Evolutionary conservation across 2,797 vertebrate species (phyloP).

Genomic region (Morelia viridis): DNA sequence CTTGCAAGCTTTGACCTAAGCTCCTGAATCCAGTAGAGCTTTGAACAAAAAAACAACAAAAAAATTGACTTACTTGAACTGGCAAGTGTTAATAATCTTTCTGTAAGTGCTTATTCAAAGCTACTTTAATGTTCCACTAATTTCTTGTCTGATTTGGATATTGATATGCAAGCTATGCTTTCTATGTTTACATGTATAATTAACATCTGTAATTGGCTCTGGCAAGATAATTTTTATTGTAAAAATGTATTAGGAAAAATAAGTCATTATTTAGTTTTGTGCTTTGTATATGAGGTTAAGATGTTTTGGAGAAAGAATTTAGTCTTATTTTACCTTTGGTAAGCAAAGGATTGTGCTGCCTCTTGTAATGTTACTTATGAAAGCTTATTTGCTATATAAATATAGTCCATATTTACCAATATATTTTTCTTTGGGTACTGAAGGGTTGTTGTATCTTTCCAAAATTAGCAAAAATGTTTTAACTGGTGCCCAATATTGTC

Average conservation of each 20-base stretch:
- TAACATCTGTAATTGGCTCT: not conserved
- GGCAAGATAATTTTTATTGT: not conserved
- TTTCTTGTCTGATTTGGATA: not conserved
- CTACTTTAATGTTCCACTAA: not conserved
- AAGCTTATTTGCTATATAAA: not conserved
- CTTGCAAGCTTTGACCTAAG: not conserved
- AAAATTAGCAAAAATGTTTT: not conserved
- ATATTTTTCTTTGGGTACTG: not conserved
- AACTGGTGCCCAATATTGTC: not conserved
- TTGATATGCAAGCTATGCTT: not conserved
- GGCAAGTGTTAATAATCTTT: not conserved
- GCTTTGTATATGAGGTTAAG: not conserved
- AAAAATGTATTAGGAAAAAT: not conserved
- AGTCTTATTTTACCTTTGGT: not conserved
- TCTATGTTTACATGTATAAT: not conserved
- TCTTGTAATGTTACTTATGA: not conserved
- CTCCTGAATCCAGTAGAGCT: not conserved
- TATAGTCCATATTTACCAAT: not conserved
- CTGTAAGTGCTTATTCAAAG: not conserved
- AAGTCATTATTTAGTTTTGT: not conserved
- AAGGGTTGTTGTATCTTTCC: not conserved
- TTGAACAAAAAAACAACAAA: not conserved
- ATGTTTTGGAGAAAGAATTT: not conserved
- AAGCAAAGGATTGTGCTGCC: not conserved
- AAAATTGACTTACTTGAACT: not conserved